Evolutionary conservation across 2,113 vertebrate species (phyloP).

Genomic region (Terrapene triunguis): DNA sequence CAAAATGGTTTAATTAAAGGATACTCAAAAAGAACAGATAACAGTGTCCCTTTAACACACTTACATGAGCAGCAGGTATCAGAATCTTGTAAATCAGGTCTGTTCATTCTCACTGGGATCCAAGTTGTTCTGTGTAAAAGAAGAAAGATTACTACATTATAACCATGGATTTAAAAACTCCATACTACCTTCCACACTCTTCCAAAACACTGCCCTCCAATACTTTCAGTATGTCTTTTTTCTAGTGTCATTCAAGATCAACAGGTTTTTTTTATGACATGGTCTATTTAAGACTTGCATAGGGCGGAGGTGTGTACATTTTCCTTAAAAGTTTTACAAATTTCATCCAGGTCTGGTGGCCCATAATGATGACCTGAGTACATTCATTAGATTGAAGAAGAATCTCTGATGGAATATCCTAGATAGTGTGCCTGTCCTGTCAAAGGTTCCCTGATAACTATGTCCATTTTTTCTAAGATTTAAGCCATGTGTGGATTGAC

Average conservation of each 20-base stretch:
- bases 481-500: constrained; percentile 60
- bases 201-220: neutral
- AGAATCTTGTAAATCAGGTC: neutral
- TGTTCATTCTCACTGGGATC: accelerated
- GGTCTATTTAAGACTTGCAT: neutral
- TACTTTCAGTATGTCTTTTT: neutral
- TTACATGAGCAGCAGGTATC: constrained; percentile 9
- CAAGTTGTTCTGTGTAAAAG: constrained; percentile 3
- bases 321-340: neutral
- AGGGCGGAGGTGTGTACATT: neutral
- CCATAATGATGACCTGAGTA: constrained; percentile 17
- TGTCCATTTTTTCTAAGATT: constrained; percentile 31
- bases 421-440: neutral
- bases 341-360: neutral
- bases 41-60: neutral
- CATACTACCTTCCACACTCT: neutral
- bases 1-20: constrained; percentile 21
- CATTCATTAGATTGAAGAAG: constrained; percentile 19
- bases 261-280: neutral
- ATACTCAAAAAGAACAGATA: constrained; percentile 4
- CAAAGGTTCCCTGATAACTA: constrained; percentile 64
- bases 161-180: neutral
- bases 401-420: constrained; percentile 18
- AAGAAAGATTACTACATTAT: neutral
- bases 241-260: neutral